Conservation (phyloP, 2,113 vertebrate species). For the Gasterosteus nipponicus region DNA sequence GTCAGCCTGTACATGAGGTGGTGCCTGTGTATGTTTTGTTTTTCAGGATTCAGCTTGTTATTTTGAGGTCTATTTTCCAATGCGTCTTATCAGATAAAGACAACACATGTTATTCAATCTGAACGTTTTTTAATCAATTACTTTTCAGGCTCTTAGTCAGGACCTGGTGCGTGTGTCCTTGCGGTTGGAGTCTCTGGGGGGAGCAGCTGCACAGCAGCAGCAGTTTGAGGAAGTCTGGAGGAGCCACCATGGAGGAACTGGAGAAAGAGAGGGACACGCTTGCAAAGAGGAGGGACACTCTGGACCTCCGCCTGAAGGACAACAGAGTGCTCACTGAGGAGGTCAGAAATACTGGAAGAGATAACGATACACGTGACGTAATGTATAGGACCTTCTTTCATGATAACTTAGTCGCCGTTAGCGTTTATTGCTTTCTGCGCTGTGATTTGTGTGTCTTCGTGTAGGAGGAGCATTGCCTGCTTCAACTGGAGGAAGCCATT, state of each 20-base stretch:
- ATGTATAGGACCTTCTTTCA: background rate
- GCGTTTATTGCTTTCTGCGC: background rate
- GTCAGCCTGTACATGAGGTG: constrained; percentile 62
- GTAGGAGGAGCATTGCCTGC: constrained; percentile 87
- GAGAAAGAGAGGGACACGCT: constrained; percentile 83
- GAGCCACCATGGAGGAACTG: constrained; percentile 80
- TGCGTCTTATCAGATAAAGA: background rate
- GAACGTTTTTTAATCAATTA: background rate
- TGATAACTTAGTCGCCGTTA: background rate
- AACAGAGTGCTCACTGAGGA: constrained; percentile 82
- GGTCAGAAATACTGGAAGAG: constrained; percentile 78
- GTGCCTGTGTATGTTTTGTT: background rate
- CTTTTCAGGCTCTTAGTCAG: constrained; percentile 83
- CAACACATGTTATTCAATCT: background rate
- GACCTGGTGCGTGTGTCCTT: constrained; percentile 85
- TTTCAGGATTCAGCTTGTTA: background rate
- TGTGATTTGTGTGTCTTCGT: constrained; percentile 5
- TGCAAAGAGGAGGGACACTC: constrained; percentile 78
- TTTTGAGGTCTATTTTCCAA: background rate
- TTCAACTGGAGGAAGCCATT: constrained; percentile 90
- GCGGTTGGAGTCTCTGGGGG: constrained; percentile 84
- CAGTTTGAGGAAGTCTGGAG: constrained; percentile 62
- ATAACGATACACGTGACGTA: background rate
- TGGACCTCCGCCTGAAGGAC: constrained; percentile 86
- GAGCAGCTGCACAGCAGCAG: constrained; percentile 81